Conservation (phyloP, 2,888 invertebrate species). For the Clivina fossor region DNA sequence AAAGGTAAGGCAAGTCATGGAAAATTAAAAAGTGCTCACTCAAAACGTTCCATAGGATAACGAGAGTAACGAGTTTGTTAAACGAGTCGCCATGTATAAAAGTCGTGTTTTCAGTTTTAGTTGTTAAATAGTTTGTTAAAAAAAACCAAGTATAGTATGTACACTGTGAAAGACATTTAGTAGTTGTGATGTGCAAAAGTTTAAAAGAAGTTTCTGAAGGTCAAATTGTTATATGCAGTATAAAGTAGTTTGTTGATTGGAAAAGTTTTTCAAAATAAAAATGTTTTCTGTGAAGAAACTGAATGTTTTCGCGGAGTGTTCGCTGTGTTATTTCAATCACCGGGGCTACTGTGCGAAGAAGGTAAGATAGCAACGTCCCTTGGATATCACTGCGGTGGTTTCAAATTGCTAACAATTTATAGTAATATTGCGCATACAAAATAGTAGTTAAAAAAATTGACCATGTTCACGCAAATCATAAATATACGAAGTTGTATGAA, state of each 20-base stretch:
- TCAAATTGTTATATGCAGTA: slow-evolving; percentile 37
- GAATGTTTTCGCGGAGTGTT: slow-evolving; percentile 51
- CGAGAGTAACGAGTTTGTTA: slow-evolving; percentile 28
- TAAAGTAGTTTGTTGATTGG: slow-evolving; percentile 45
- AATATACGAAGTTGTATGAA: slow-evolving; percentile 3
- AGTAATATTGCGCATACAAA: slow-evolving; percentile 21
- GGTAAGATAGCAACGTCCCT: slow-evolving; percentile 49
- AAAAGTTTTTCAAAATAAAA: slow-evolving; percentile 39
- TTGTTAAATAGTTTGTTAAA: slow-evolving; percentile 32
- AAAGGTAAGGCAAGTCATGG: slow-evolving; percentile 33
- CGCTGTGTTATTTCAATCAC: slow-evolving; percentile 51
- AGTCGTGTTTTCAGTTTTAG: slow-evolving; percentile 34
- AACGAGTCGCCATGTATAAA: slow-evolving; percentile 34
- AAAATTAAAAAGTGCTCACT: slow-evolving; percentile 33
- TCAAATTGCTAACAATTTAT: slow-evolving; percentile 27
- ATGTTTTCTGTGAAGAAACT: slow-evolving; percentile 50
- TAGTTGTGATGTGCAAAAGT: slow-evolving; percentile 35
- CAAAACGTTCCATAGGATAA: slow-evolving; percentile 33
- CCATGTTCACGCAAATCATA: no score
- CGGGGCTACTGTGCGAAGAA: slow-evolving; percentile 49
- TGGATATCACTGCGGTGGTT: slow-evolving; percentile 24
- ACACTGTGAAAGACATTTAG: slow-evolving; percentile 35
- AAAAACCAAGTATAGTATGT: slow-evolving; percentile 33
- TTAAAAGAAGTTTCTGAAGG: slow-evolving; percentile 29
- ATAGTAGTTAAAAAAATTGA: slow-evolving; percentile 21